A percentile compares a stretch with the other conserved stretches of the same genome.
Conservation (phyloP, 2,797 vertebrate species). For the Amniataba percoides region DNA sequence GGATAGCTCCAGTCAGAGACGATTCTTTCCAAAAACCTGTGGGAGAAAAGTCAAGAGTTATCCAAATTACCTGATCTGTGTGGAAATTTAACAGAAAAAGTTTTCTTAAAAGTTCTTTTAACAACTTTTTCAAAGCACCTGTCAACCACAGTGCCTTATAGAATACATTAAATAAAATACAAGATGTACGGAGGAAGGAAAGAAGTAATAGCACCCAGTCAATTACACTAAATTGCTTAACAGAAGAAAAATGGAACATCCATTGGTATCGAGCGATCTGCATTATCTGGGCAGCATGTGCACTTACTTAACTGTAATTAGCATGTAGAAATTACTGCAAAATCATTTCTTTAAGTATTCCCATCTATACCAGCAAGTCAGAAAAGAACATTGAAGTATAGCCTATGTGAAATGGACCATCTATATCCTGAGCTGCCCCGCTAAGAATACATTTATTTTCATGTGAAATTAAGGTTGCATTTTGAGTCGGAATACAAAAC, state of each 20-base stretch:
- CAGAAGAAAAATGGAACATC: conserved; percentile 10
- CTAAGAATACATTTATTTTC: too few species aligned
- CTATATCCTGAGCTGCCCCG: too few species aligned
- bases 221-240: conserved; percentile 3
- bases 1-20: conserved; percentile 23
- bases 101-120: conserved; percentile 9
- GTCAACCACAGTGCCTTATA: conserved; percentile 3
- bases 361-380: too few species aligned
- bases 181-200: neutral
- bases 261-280: neutral
- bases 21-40: conserved; percentile 12
- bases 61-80: conserved; percentile 26
- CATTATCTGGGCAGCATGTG: neutral
- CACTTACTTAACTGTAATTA: too few species aligned
- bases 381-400: too few species aligned
- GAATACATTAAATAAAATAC: neutral
- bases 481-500: too few species aligned
- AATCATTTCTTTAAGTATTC: too few species aligned
- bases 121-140: neutral
- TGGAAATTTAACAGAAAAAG: conserved; percentile 5
- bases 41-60: conserved; percentile 26
- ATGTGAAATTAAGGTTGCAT: too few species aligned
- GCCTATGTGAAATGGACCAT: too few species aligned
- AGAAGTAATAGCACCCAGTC: neutral
- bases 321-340: too few species aligned